Conservation (phyloP, 2,797 vertebrate genomes). For the Spheniscus humboldti region DNA sequence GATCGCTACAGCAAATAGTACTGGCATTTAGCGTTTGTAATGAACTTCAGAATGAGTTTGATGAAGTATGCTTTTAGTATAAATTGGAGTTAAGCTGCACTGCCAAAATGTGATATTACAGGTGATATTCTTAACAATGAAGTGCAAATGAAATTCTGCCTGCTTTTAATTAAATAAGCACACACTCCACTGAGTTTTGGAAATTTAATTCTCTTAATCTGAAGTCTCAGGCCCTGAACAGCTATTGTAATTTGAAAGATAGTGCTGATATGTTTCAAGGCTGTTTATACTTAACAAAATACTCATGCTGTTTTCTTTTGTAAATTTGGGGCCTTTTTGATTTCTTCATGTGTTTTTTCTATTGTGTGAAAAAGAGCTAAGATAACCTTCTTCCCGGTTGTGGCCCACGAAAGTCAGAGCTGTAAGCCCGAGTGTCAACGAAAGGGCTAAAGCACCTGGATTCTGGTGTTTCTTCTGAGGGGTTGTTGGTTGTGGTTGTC, state of each 20-base stretch:
- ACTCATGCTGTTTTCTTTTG: neutral
- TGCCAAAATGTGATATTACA: slow-evolving; percentile 44
- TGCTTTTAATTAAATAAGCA: slow-evolving; percentile 60
- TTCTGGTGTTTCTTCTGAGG: neutral
- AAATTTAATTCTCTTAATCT: slow-evolving; percentile 55
- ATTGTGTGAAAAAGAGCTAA: neutral
- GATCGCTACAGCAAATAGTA: slow-evolving; percentile 13
- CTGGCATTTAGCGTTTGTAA: slow-evolving; percentile 33
- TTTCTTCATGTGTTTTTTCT: neutral
- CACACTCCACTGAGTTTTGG: slow-evolving; percentile 46
- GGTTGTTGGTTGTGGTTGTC: neutral
- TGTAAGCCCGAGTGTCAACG: fast-evolving
- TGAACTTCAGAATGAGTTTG: slow-evolving; percentile 54
- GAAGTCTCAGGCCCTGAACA: neutral
- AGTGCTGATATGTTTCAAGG: neutral
- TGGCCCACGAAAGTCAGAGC: neutral
- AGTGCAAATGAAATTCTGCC: slow-evolving; percentile 50
- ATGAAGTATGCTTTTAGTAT: slow-evolving; percentile 25
- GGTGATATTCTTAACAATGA: slow-evolving; percentile 41
- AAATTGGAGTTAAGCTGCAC: slow-evolving; percentile 37
- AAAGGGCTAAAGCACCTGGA: neutral
- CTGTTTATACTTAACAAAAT: neutral
- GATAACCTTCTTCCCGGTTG: neutral
- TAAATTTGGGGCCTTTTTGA: neutral
- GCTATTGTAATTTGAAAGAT: slow-evolving; percentile 38